Evolutionary conservation across 2,113 vertebrate genomes (phyloP).

Genomic region (Caloenas nicobarica): DNA sequence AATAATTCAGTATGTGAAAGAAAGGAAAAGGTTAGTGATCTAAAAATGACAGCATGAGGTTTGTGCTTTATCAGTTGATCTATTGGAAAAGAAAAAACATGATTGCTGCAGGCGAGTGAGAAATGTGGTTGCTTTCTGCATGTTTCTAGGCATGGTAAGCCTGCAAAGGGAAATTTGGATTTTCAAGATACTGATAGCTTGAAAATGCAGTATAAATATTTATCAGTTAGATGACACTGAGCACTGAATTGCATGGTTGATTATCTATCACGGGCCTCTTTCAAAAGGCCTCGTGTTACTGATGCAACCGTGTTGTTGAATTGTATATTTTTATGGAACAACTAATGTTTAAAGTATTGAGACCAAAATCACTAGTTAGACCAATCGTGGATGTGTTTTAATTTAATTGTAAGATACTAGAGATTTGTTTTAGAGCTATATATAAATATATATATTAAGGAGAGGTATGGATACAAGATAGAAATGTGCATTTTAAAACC

Average conservation of each 20-base stretch:
- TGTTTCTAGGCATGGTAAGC: constrained; percentile 68
- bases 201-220: constrained; percentile 66
- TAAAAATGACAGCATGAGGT: background rate
- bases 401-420: constrained; percentile 78
- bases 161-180: constrained; percentile 45
- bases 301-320: constrained; percentile 43
- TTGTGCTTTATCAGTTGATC: constrained; percentile 22
- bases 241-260: constrained; percentile 76
- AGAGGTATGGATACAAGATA: constrained; percentile 56
- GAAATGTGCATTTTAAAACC: constrained; percentile 45
- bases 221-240: constrained; percentile 66
- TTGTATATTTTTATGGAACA: constrained; percentile 74
- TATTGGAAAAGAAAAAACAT: background rate
- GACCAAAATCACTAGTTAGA: constrained; percentile 76
- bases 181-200: constrained; percentile 40
- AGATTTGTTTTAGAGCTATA: constrained; percentile 70
- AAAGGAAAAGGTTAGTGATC: background rate
- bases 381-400: constrained; percentile 70
- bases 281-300: constrained; percentile 48
- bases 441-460: constrained; percentile 69
- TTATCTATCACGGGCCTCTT: constrained; percentile 38
- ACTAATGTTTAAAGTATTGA: constrained; percentile 72
- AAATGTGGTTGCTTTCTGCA: constrained; percentile 61
- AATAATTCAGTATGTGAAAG: background rate
- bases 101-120: constrained; percentile 38